Conservation (phyloP, 2,113 vertebrate species). For the Psilopsiagon aymara region DNA sequence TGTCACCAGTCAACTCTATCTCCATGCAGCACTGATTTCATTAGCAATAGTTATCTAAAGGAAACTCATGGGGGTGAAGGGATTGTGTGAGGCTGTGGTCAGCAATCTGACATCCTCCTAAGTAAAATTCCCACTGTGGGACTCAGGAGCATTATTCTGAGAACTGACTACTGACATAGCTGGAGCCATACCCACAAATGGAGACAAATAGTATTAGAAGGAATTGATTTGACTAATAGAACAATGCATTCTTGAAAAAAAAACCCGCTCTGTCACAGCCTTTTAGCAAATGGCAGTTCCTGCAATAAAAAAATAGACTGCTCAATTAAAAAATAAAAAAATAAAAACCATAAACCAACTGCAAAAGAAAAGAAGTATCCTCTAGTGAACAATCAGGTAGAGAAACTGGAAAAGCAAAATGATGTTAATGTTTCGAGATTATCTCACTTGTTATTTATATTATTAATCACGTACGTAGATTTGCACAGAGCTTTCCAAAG, state of each 20-base stretch:
- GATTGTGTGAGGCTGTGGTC: not conserved
- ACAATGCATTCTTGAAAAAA: not conserved
- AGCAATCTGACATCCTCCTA: not conserved
- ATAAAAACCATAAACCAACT: not conserved
- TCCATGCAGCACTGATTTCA: not conserved
- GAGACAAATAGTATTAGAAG: slow-evolving; percentile 47
- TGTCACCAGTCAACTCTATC: not conserved
- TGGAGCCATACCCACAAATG: slow-evolving; percentile 40
- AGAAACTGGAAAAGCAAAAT: slow-evolving; percentile 49
- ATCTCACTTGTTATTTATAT: slow-evolving; percentile 26
- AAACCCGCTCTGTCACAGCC: not conserved
- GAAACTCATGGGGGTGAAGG: not conserved
- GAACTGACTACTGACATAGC: slow-evolving; percentile 19
- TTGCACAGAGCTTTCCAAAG: slow-evolving; percentile 46
- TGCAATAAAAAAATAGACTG: not conserved
- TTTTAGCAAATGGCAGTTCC: not conserved
- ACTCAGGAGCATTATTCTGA: not conserved
- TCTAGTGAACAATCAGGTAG: not conserved
- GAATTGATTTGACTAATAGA: slow-evolving; percentile 29
- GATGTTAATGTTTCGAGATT: slow-evolving; percentile 20
- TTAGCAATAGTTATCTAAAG: not conserved
- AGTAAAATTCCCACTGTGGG: not conserved
- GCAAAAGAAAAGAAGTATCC: not conserved
- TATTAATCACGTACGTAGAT: not conserved
- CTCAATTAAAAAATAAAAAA: not conserved